Percentiles rank a stretch among this genome's conserved stretches.
Evolutionary conservation across 2,797 vertebrate genomes (phyloP).

Genomic region (Fundulus diaphanus): DNA sequence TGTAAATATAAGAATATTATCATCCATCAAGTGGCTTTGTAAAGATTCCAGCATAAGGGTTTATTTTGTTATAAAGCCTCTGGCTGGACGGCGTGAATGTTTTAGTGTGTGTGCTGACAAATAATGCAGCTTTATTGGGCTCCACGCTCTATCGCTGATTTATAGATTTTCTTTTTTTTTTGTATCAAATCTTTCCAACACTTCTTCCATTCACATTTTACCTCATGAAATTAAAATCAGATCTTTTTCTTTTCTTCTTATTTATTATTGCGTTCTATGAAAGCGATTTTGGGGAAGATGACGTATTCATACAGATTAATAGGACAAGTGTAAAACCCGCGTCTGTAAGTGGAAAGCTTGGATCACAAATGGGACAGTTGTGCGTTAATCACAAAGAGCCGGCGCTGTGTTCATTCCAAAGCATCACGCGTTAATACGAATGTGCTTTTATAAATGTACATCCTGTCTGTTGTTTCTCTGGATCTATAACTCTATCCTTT

Average conservation of each 20-base stretch:
- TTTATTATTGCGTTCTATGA: slow-evolving; percentile 72
- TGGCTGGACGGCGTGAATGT: slow-evolving; percentile 17
- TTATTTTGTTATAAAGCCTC: slow-evolving; percentile 28
- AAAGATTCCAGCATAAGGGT: slow-evolving; percentile 27
- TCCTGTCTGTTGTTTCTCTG: slow-evolving; percentile 52
- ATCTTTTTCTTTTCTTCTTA: slow-evolving; percentile 75
- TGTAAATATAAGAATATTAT: slow-evolving; percentile 67
- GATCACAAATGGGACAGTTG: slow-evolving; percentile 42
- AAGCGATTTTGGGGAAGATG: slow-evolving; percentile 17
- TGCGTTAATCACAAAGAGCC: slow-evolving; percentile 47
- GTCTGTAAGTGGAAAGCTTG: slow-evolving; percentile 75
- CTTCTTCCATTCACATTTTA: slow-evolving; percentile 62
- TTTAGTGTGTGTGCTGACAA: slow-evolving; percentile 8
- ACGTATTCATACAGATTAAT: slow-evolving; percentile 59
- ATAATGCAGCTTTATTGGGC: slow-evolving; percentile 30
- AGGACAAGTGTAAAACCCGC: slow-evolving; percentile 61
- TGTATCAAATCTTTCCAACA: slow-evolving; percentile 42
- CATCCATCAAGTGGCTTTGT: slow-evolving; percentile 62
- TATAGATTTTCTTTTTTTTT: slow-evolving; percentile 29
- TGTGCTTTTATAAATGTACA: slow-evolving; percentile 78
- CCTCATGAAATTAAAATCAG: slow-evolving; percentile 82
- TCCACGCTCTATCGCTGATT: slow-evolving; percentile 46
- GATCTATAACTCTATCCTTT: slow-evolving; percentile 50
- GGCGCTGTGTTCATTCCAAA: slow-evolving; percentile 82
- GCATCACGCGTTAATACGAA: slow-evolving; percentile 74